Percentiles rank a stretch among this genome's conserved stretches.
Evolutionary conservation across 2,797 vertebrate species (phyloP).

Genomic region (Falco columbarius): DNA sequence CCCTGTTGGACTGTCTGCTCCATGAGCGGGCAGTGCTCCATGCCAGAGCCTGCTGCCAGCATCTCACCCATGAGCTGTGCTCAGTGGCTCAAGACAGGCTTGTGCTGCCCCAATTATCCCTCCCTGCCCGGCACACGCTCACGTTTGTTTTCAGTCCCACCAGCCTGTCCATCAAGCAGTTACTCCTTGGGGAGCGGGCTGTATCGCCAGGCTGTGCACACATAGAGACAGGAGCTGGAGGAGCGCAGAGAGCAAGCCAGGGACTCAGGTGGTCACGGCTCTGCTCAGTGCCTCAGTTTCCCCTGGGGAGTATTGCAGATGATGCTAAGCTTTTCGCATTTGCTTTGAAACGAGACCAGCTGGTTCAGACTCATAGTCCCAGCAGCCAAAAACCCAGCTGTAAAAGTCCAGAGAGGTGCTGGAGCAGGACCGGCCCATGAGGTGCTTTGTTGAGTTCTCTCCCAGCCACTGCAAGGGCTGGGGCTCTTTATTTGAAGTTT

Average conservation of each 20-base stretch:
- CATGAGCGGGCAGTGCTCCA: background rate
- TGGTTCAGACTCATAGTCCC: background rate
- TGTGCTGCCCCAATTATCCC: background rate
- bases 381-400: background rate
- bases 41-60: background rate
- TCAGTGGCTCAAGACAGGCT: background rate
- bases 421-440: background rate
- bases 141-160: background rate
- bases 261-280: slow-evolving; percentile 26
- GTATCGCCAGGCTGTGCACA: accelerated
- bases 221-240: background rate
- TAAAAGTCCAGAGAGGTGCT: background rate
- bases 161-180: slow-evolving; percentile 9
- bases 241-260: background rate
- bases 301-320: background rate
- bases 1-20: background rate
- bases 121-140: background rate
- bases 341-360: slow-evolving; percentile 11
- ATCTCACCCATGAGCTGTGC: background rate
- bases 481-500: background rate
- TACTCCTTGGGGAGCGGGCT: background rate
- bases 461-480: background rate
- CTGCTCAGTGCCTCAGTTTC: background rate
- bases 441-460: background rate
- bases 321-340: background rate